Base-by-base conservation (phyloP, 1,140 invertebrate species). In the Drosophila novamexicana region DNA sequence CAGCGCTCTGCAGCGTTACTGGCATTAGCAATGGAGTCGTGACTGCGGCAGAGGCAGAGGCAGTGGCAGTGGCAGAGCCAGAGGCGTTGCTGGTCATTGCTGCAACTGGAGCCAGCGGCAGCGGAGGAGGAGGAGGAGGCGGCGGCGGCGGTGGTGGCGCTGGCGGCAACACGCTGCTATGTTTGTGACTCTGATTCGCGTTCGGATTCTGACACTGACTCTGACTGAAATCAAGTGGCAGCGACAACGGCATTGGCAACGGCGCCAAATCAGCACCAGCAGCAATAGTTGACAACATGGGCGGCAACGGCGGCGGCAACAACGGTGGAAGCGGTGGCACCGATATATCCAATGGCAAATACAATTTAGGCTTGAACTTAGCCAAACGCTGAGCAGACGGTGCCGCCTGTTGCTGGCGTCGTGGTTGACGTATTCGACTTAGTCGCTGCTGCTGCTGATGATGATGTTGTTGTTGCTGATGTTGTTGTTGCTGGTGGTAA, bases 1-100 rank as follows among this genome's bases (percentile, higher is more conserved):
- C 81, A 54, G 85, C 85, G 71, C 86, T 90, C 68, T 90, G 85
- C 59, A 89, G 75, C 71, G 84, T 81, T 64, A 88, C 83, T 62
- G 85, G 84, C 84, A 89, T 90, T 14, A 89, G 84, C 80, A 90
- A 66, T 58, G 80, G 80, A 29, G 73, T 73, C 36, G 83, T 69
- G 52, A 44, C 66, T 61, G 58, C 44, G 39, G 54, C 63, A 2
- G 45, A 32, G 14, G 29, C 57, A 1, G 69, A 12, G 37, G 57
- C 44, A 16, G 71, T 6, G 32, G 32, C 34, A 40, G 63, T n/a
- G 42, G 57, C 50, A 54, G 45, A 40, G 49, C 22, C 54, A 54
- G 45, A 40, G 49, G 32, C 54, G 70, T 39, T 50, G 53, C 45
- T 67, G 56, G 39, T 53, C 39, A 59, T 49, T 56, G 44, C 36